Evolutionary conservation across 2,797 vertebrate species (phyloP), one percentile per base, ranked within the genome.

Genomic region (Eurystomus glaucurus): DNA sequence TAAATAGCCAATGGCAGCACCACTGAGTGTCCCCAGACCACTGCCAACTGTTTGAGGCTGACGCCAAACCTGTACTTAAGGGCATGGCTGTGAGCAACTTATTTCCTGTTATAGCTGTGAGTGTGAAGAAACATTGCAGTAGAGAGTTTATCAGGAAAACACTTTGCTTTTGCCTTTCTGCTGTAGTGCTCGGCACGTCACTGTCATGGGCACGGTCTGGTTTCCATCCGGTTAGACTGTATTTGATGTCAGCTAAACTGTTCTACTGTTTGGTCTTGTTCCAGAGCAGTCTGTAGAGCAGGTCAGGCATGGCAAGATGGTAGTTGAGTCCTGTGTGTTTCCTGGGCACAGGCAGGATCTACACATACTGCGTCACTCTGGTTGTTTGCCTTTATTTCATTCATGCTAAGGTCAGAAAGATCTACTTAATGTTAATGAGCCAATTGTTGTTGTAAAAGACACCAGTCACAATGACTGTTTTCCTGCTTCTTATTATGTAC

Each of bases 341-440:
- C 65, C 76, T 48, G 37, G 46, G 46, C 62, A 72, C 35, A 60
- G 69, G 65, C 57, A 33, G 37, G 33, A 51, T 66, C 69, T 62
- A 11, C 6, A 0, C 16, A 6, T 7, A 52, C 31, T 15, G 60
- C 25, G 7, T 51, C 16, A 5, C 23, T 91, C 37, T 2, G 4
- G 35, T 26, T 85, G 35, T 70, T 90, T 84, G 50, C 10, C 23
- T 81, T 64, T 45, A 64, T 60, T 54, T 60, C 55, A 74, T 93
- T 76, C 61, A 31, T 3, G 2, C 17, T 83, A 69, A 92, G 96
- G 94, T 96, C 92, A 96, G 94, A 95, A 93, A 93, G 35, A 93
- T 74, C 50, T 94, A 21, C 66, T 96, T 96, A 88, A 46, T 89
- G 78, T 92, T 98, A 97, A 97, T 92, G 85, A 98, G 50, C 54